Evolutionary conservation across 2,888 invertebrate genomes (phyloP).

Genomic region (Tinea trinotella): DNA sequence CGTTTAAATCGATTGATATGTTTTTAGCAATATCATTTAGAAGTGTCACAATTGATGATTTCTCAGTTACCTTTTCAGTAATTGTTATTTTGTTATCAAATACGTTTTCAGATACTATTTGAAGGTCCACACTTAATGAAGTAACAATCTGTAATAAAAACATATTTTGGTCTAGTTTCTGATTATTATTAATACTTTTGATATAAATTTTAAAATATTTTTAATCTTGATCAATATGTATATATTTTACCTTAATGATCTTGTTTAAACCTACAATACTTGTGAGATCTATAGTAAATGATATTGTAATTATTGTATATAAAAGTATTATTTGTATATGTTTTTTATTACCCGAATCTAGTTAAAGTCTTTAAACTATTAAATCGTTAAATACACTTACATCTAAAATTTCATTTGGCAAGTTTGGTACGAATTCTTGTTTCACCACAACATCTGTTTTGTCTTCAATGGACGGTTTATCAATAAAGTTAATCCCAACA

Average conservation of each 20-base stretch:
- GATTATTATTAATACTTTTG: too few species aligned
- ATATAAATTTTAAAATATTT: too few species aligned
- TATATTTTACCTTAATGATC: too few species aligned
- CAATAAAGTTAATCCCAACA: constrained; percentile 7
- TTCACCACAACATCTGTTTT: not conserved
- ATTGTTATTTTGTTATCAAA: constrained; percentile 26
- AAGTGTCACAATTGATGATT: not conserved
- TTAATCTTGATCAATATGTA: too few species aligned
- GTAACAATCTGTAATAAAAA: constrained; percentile 33
- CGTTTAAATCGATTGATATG: not conserved
- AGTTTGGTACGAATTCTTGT: constrained; percentile 18
- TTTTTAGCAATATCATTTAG: constrained; percentile 21
- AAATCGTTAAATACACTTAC: constrained; percentile 16
- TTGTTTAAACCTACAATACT: too few species aligned
- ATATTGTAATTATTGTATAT: too few species aligned
- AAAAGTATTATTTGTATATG: too few species aligned
- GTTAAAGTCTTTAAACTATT: not conserved
- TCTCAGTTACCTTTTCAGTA: constrained; percentile 18
- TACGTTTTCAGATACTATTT: constrained; percentile 37
- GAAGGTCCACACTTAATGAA: constrained; percentile 35
- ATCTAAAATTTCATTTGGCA: constrained; percentile 6
- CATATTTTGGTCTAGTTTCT: too few species aligned
- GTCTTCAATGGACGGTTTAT: not conserved
- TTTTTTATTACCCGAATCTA: too few species aligned
- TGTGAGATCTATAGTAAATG: too few species aligned